Evolutionary conservation across 2,113 vertebrate species (phyloP).

Genomic region (Gasterosteus nipponicus): DNA sequence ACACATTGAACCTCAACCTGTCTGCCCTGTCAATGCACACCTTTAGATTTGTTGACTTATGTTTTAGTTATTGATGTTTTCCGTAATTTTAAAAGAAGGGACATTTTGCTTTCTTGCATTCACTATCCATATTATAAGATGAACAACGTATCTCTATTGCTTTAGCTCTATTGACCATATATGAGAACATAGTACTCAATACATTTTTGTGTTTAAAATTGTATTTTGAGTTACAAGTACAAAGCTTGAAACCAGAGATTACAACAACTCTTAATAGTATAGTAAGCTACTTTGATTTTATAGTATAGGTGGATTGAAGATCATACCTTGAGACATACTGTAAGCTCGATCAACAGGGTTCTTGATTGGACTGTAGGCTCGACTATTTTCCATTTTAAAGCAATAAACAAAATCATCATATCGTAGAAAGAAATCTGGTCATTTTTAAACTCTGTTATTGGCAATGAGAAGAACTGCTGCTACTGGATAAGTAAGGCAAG

Average conservation of each 20-base stretch:
- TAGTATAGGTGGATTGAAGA: not conserved
- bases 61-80: not conserved
- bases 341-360: not conserved
- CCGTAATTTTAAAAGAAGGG: not conserved
- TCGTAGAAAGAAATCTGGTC: too few relatives aligned
- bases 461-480: too few relatives aligned
- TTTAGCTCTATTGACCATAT: too few relatives aligned
- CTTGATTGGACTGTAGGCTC: not conserved
- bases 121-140: not conserved
- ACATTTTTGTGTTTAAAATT: not conserved
- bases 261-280: not conserved
- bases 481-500: not conserved
- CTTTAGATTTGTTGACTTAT: not conserved
- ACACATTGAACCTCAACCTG: constrained; percentile 3
- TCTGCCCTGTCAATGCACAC: not conserved
- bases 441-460: not conserved
- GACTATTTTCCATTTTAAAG: not conserved
- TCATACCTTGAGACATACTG: not conserved
- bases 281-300: not conserved
- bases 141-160: too few relatives aligned
- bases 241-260: not conserved
- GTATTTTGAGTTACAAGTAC: not conserved
- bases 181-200: not conserved
- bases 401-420: not conserved
- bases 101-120: not conserved